These are phyloP conservation scores for Tiaroga cobitis DNA, from an alignment of 2,797 vertebrate genomes.

Conservation along the genomic window DNA sequence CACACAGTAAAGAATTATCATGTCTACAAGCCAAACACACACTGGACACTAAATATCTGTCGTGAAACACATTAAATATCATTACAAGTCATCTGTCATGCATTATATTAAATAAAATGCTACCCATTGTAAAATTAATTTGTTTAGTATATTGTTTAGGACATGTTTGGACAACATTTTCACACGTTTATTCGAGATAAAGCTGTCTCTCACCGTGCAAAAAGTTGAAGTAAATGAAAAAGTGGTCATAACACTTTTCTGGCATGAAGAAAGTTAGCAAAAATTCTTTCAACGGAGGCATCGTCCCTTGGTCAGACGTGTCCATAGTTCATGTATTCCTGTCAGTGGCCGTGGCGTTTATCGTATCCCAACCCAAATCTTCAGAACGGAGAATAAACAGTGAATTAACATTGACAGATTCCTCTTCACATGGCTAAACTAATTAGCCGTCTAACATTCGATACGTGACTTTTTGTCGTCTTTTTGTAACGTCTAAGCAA, in stretches of 20 bases:
- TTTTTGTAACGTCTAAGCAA: background rate
- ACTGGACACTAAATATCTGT: background rate
- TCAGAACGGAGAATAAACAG: background rate
- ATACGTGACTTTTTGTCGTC: background rate
- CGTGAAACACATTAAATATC: background rate
- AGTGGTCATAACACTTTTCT: constrained; percentile 80
- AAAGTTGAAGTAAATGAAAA: constrained; percentile 76
- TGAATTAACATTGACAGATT: background rate
- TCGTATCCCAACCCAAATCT: background rate
- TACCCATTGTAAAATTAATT: background rate
- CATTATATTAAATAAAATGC: background rate
- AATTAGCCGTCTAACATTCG: background rate
- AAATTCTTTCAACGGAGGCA: constrained; percentile 64
- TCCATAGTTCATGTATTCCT: constrained; percentile 59
- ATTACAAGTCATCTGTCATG: background rate
- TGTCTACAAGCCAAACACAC: background rate
- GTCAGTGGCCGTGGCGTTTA: background rate
- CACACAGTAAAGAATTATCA: background rate
- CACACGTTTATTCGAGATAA: background rate
- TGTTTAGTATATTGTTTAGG: background rate
- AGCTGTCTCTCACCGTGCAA: constrained; percentile 77
- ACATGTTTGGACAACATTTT: background rate
- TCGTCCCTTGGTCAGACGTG: constrained; percentile 50
- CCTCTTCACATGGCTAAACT: background rate
- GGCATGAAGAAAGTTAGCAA: constrained; percentile 81